phyloP scores from a whole-genome alignment of 1,140 invertebrate species.

The Aphaenogaster ashmeadi region DNA sequence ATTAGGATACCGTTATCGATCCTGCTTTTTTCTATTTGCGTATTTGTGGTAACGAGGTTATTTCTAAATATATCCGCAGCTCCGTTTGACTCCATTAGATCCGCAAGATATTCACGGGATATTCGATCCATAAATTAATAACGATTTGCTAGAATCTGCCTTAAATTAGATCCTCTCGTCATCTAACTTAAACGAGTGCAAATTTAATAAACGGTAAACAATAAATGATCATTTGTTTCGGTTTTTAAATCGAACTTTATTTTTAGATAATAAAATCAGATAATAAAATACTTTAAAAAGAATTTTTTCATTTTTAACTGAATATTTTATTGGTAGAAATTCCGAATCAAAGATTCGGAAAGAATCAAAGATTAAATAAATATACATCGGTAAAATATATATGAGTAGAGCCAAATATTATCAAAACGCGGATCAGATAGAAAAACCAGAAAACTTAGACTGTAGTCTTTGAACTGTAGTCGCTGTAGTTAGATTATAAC shows the following conservation, averaged over 20 bases:
- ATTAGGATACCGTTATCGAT: constrained; percentile 22
- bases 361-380: neutral
- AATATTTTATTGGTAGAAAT: neutral
- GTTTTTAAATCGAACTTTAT: neutral
- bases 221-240: neutral
- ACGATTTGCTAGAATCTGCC: neutral
- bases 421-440: neutral
- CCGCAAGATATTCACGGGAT: constrained; percentile 15
- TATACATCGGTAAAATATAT: neutral
- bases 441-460: neutral
- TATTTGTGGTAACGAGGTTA: constrained; percentile 28
- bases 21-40: neutral
- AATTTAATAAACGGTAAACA: neutral
- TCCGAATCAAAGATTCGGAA: neutral
- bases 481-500: constrained; percentile 28
- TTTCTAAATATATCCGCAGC: constrained; percentile 42
- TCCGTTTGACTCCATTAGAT: constrained; percentile 17
- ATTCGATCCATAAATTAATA: constrained; percentile 45
- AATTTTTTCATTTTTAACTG: neutral
- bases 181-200: neutral
- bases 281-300: neutral
- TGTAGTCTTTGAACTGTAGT: neutral
- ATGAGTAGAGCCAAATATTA: neutral
- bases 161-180: neutral
- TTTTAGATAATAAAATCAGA: neutral